A percentile compares a stretch with the other conserved stretches of the same genome.
phyloP scores from a whole-genome alignment of 1,140 invertebrate genomes.

The Ips nitidus region DNA sequence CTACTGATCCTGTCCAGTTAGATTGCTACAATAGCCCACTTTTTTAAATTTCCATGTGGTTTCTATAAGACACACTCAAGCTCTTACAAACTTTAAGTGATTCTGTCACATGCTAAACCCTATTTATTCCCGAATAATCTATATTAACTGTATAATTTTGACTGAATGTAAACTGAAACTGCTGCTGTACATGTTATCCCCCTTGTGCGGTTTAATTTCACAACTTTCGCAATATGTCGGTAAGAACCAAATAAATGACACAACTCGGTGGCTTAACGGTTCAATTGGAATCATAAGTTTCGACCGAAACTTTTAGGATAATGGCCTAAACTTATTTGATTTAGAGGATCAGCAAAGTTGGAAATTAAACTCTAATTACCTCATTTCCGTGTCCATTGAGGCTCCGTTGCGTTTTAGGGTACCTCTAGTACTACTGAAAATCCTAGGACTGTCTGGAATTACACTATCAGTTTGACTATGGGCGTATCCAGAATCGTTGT shows the following conservation, averaged over 20 bases:
- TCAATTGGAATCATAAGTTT: conserved; percentile 7
- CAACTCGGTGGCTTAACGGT: background rate
- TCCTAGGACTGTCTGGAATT: conserved; percentile 59
- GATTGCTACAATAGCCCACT: too few relatives aligned
- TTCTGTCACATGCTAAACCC: too few relatives aligned
- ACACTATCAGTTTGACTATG: conserved; percentile 63
- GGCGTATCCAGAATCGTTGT: conserved; percentile 79
- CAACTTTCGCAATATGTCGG: conserved; percentile 11
- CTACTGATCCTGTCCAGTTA: too few relatives aligned
- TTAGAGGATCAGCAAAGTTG: too few relatives aligned
- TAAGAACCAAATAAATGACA: background rate
- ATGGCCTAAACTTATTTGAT: background rate
- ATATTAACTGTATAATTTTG: too few relatives aligned
- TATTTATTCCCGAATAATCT: too few relatives aligned
- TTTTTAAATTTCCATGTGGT: too few relatives aligned
- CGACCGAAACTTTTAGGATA: background rate
- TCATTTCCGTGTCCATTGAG: conserved; percentile 49
- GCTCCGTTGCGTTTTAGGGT: conserved; percentile 49
- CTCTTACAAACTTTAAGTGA: too few relatives aligned
- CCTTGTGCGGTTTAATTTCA: background rate
- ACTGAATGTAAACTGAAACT: too few relatives aligned
- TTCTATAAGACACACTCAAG: too few relatives aligned
- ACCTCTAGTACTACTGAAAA: conserved; percentile 29
- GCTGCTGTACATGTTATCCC: too few relatives aligned
- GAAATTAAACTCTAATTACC: conserved; percentile 32